phyloP scores from a whole-genome alignment of 2,797 vertebrate genomes.

The Lepilemur ruficaudatus region DNA sequence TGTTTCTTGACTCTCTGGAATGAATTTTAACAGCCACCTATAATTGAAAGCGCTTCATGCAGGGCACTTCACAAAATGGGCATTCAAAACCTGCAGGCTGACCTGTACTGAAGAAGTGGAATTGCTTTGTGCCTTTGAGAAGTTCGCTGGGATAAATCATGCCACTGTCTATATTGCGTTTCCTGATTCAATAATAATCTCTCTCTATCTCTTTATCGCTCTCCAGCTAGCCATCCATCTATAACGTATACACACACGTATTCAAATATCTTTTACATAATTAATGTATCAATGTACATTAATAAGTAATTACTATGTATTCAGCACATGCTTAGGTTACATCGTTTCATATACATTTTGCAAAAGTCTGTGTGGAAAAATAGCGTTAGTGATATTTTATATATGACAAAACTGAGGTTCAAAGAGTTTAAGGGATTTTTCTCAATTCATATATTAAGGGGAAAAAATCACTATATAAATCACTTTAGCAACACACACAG shows the following conservation, averaged over 20 bases:
- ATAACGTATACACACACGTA: neutral
- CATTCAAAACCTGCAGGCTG: neutral
- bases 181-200: neutral
- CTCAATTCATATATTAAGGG: neutral
- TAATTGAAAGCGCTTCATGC: conserved; percentile 38
- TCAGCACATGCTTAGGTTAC: neutral
- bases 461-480: neutral
- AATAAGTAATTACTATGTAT: neutral
- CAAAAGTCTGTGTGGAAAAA: neutral
- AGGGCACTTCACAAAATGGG: neutral
- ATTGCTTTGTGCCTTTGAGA: neutral
- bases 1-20: conserved; percentile 49
- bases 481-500: neutral
- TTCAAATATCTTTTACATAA: neutral
- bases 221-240: neutral
- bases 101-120: neutral
- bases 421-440: neutral
- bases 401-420: neutral
- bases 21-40: conserved; percentile 31
- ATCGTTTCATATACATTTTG: neutral
- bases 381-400: neutral
- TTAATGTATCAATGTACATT: neutral
- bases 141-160: neutral
- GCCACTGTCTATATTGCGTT: neutral
- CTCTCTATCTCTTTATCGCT: neutral